Percentiles rank a stretch among this genome's conserved stretches.
Conservation (phyloP, 1,140 invertebrate species). For the Plectrocnemia conspersa region DNA sequence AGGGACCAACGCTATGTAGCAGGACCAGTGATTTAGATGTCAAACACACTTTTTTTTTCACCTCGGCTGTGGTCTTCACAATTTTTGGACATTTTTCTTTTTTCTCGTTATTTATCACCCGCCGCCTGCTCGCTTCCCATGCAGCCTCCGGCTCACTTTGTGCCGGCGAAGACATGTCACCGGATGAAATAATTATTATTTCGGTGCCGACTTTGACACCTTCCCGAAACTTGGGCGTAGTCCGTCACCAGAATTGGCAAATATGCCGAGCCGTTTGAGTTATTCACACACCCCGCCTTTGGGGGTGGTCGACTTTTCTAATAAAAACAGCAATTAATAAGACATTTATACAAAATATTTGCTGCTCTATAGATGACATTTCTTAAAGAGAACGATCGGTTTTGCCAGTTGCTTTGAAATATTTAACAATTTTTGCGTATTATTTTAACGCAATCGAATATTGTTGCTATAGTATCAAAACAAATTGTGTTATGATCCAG, state of each 20-base stretch:
- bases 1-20: conserved; percentile 1
- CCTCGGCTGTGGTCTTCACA: conserved; percentile 11
- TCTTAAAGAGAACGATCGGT: too few relatives aligned
- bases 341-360: too few relatives aligned
- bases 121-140: neutral
- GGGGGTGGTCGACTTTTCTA: conserved; percentile 22
- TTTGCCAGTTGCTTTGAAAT: too few relatives aligned
- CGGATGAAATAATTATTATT: conserved; percentile 28
- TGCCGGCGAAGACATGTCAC: conserved; percentile 21
- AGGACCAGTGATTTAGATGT: conserved; percentile 33
- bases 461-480: too few relatives aligned
- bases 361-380: too few relatives aligned
- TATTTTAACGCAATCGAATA: too few relatives aligned
- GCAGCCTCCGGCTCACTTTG: conserved; percentile 4
- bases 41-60: conserved; percentile 28
- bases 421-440: too few relatives aligned
- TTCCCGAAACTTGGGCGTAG: conserved; percentile 17
- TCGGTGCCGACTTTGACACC: conserved; percentile 28
- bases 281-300: conserved; percentile 25
- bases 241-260: conserved; percentile 21
- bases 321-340: too few relatives aligned
- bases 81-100: conserved; percentile 21
- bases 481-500: too few relatives aligned
- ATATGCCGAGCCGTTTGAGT: conserved; percentile 6
- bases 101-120: conserved; percentile 31